phyloP scores from a whole-genome alignment of 2,113 vertebrate species.

The Syngnathus scovelli region DNA sequence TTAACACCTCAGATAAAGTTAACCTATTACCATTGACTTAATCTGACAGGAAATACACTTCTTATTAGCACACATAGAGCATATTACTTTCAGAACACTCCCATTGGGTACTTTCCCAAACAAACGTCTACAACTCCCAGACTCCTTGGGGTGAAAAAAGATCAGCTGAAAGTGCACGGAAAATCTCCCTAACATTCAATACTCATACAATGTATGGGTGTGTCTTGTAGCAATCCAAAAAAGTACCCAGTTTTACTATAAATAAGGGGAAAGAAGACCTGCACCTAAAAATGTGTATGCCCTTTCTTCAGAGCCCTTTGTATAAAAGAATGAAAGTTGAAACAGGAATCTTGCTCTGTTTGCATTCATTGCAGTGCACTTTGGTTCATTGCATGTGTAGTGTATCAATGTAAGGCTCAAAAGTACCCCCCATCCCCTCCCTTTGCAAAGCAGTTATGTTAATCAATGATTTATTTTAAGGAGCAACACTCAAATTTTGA shows the following conservation, averaged over 20 bases:
- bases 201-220: not conserved
- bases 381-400: not conserved
- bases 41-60: constrained; percentile 41
- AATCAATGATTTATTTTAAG: too few relatives aligned
- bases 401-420: not conserved
- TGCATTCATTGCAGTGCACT: constrained; percentile 19
- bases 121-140: constrained; percentile 28
- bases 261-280: constrained; percentile 6
- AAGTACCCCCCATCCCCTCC: too few relatives aligned
- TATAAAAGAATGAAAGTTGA: constrained; percentile 18
- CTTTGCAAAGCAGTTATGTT: too few relatives aligned
- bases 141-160: constrained; percentile 40
- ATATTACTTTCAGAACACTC: not conserved
- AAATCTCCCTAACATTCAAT: constrained; percentile 3
- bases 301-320: constrained; percentile 34
- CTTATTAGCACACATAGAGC: constrained; percentile 24
- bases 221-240: not conserved
- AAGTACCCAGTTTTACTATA: constrained; percentile 13
- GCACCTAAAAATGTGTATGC: constrained; percentile 7
- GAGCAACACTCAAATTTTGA: too few relatives aligned
- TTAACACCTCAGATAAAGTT: constrained; percentile 31
- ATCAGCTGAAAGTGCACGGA: constrained; percentile 20
- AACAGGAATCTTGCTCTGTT: constrained; percentile 25
- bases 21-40: constrained; percentile 24
- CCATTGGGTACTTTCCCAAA: constrained; percentile 46